Evolutionary conservation across 2,888 invertebrate species (phyloP).

Genomic region (Metallyticus violacea): DNA sequence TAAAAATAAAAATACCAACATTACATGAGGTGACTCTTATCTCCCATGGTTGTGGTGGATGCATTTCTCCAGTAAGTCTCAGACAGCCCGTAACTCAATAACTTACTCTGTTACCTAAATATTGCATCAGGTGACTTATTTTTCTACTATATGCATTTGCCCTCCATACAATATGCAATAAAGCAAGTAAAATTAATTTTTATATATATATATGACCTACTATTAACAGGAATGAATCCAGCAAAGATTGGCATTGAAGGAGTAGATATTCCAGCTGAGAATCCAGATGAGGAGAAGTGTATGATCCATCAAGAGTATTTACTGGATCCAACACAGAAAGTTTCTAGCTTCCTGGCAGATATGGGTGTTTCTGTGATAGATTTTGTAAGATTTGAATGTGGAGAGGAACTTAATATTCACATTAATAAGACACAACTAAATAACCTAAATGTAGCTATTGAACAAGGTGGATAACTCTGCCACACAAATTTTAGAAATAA

Average conservation of each 20-base stretch:
- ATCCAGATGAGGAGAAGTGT: conserved; percentile 72
- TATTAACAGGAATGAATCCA: conserved; percentile 67
- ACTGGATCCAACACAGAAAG: conserved; percentile 69
- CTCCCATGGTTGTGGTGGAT: no score
- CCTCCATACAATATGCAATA: no score
- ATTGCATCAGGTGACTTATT: no score
- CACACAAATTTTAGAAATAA: not conserved
- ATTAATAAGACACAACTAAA: not conserved
- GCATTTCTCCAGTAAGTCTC: no score
- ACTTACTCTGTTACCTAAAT: no score
- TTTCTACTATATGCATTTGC: not conserved
- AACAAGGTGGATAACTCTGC: conserved; percentile 1
- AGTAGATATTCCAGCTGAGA: conserved; percentile 60
- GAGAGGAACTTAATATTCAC: conserved; percentile 52
- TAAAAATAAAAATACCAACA: no score
- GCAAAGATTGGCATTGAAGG: conserved; percentile 72
- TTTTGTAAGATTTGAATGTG: conserved; percentile 85
- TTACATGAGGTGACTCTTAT: no score
- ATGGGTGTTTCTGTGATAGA: conserved; percentile 60
- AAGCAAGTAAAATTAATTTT: no score
- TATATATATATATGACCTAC: no score
- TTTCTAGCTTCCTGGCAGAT: conserved; percentile 68
- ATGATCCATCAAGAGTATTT: conserved; percentile 86
- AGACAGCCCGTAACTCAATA: no score
- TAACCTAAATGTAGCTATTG: conserved; percentile 7